Evolutionary conservation across 2,888 invertebrate genomes (phyloP), one percentile per base, ranked within the genome.

Genomic region (Synanthedon myopaeformis): DNA sequence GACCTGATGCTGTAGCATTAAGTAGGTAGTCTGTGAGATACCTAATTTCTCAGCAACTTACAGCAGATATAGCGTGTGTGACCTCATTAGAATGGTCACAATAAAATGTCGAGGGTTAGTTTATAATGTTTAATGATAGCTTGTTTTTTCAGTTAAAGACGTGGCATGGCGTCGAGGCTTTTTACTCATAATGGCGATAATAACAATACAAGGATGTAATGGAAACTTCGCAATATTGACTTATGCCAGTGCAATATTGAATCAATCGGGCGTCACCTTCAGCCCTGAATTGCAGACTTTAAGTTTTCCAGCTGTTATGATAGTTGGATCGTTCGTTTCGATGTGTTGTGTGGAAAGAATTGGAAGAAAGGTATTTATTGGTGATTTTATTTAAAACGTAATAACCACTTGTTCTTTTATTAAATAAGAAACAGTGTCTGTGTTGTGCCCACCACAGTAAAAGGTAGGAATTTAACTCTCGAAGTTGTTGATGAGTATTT

Each of bases 221-320:
- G 84, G 84, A 0, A 71, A 71, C 53, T 73, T 70, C 41, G 70
- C 71, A 0, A 74, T 81, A 17, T 53, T 76, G 51, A 77, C 75
- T 0, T 80, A 74, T 57, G 79, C 81, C 0, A 67, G 74, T 41
- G 60, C 71, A 41, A 73, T 82, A 10, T 61, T 84, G 35, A 57
- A 63, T 4, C 67, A 75, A 1, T 72, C 80, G 0, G 79, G 77
- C 3, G 73, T 78, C 42, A 72, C 73, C 8, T 63, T 77, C 58
- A 73, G 70, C 45, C 78, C 81, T 8, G 80, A 82, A 41, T 63
- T 82, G 41, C 78, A 77, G 60, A 63, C 76, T 1, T 58, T 82
- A 41, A 75, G 74, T 54, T 75, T 85, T 52, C 82, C 85, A 3
- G 63, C 68, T 5, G 69, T 82, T 6, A 75, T 81, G 77, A 74